Evolutionary conservation across 1,140 invertebrate genomes (phyloP).

Genomic region (Aphidius gifuensis): DNA sequence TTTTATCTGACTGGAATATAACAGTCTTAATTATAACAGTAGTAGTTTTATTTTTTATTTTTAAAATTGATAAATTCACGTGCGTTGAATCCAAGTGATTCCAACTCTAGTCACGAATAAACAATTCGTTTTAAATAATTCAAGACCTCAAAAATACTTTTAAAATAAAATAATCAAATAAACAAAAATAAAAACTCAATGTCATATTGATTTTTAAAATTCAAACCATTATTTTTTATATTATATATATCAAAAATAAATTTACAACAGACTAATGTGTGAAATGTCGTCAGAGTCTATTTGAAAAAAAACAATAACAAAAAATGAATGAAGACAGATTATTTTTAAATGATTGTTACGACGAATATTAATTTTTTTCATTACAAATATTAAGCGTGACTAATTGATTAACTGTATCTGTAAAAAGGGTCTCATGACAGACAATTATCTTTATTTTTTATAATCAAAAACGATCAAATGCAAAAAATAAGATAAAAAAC

Average conservation of each 20-base stretch:
- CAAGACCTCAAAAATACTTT: not conserved
- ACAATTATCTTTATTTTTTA: conserved; percentile 13
- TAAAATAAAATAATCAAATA: not conserved
- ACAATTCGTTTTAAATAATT: conserved; percentile 16
- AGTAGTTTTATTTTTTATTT: not conserved
- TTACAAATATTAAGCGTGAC: conserved; percentile 1
- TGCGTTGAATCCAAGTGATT: conserved; percentile 22
- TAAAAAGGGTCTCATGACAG: conserved; percentile 24
- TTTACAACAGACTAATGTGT: too few species aligned
- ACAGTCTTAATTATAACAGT: too few species aligned
- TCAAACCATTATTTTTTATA: too few species aligned
- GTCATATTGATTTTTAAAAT: too few species aligned
- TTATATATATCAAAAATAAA: too few species aligned
- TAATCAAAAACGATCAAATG: not conserved
- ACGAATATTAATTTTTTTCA: not conserved
- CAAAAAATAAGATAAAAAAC: too few species aligned
- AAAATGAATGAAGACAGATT: not conserved
- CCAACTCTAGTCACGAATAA: conserved; percentile 44
- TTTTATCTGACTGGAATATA: too few species aligned
- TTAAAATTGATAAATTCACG: not conserved
- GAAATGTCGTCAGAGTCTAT: too few species aligned
- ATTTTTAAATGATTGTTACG: not conserved
- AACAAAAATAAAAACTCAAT: not conserved
- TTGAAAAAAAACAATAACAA: too few species aligned
- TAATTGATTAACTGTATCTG: not conserved